Base-by-base conservation (phyloP, 1,140 invertebrate species). In the Magallana gigas region DNA sequence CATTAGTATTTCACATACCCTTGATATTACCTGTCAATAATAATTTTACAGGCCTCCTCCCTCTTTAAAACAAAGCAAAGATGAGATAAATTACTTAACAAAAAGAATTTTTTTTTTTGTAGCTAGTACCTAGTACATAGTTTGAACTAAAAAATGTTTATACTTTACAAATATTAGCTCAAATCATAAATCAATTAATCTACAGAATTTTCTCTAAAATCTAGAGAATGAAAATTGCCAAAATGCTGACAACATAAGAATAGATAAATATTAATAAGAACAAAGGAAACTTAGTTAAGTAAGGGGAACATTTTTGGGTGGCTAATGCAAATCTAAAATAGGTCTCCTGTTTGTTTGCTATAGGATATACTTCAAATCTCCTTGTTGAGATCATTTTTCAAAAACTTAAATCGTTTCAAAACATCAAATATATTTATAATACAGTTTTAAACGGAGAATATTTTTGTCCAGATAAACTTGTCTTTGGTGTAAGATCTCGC, bases 401-500 rank as follows among this genome's bases (percentile, higher is more conserved):
- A 76, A 76, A 23, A 29, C 68, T 76, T 76, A 76, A 76, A 76
- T 76, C 68, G 36, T 76, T 76, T 76, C 68, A 76, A 76, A 76
- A 76, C 29, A 76, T 76, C 29, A 76, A 76, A 76, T 76, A 76
- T 76, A 76, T 76, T 76, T 48, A 76, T 76, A 76, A 76, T 76
- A 76, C 68, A 76, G 18, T 76, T 76, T 76, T 36, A 76, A 76
- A 29, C 68, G 23, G 68, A 76, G 68, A 76, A 48, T 29, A 29
- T 76, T 76, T 76, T 76, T 76, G 23, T 62, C 18, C 23, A 76
- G 68, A 29, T 76, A 36, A 76, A 36, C 68, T 76, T 76, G 68
- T 76, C 68, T 76, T 76, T 76, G 68, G 68, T 76, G 68, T 76
- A 29, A 76, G 68, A 76, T 18, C 68, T 76, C 36, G 68, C 68